phyloP scores from a whole-genome alignment of 2,113 vertebrate genomes.

The Oreochromis tanganicae region DNA sequence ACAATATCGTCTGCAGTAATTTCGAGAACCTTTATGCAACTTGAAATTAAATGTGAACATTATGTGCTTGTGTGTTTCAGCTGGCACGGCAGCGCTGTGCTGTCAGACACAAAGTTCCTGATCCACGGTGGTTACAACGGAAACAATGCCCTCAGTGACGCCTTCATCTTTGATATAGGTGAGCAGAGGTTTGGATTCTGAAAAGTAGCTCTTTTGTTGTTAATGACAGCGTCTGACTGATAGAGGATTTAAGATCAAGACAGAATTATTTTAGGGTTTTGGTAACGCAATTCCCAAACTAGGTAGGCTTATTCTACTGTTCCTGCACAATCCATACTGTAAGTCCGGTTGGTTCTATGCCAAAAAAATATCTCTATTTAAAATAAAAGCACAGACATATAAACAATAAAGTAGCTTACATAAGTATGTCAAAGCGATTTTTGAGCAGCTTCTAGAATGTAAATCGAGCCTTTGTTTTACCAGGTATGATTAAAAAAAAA shows the following conservation, averaged over 20 bases:
- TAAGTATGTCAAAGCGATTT: background rate
- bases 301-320: background rate
- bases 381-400: background rate
- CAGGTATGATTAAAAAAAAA: background rate
- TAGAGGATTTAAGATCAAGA: background rate
- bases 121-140: conserved; percentile 72
- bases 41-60: background rate
- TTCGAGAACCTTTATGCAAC: background rate
- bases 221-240: background rate
- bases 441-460: background rate
- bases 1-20: background rate
- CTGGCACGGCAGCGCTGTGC: conserved; percentile 68
- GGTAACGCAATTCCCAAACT: background rate
- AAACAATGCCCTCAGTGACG: conserved; percentile 65
- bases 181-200: background rate
- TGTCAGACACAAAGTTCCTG: conserved; percentile 69
- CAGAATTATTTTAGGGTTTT: background rate
- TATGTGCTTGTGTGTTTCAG: conserved; percentile 20
- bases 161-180: conserved; percentile 73
- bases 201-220: background rate
- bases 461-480: background rate
- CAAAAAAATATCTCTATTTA: background rate
- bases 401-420: background rate
- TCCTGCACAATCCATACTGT: background rate
- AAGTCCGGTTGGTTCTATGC: background rate